A percentile compares a stretch with the other conserved stretches of the same genome.
These are phyloP conservation scores for Vulpes vulpes DNA, from an alignment of 2,113 vertebrate species.

Conservation along the genomic window DNA sequence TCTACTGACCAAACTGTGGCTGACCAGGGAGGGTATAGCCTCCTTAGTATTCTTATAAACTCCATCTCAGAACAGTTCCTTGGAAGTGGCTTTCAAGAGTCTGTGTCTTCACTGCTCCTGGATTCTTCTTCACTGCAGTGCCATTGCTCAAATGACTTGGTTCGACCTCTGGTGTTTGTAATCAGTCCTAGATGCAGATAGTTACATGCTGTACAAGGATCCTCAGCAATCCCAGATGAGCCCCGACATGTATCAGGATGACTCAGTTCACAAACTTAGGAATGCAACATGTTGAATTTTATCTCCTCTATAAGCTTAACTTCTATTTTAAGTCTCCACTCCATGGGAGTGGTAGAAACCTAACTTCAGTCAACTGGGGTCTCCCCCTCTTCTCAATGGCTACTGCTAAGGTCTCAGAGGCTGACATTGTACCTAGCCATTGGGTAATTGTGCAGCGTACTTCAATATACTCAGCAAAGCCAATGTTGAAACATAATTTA, in stretches of 20 bases:
- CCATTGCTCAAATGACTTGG: not conserved
- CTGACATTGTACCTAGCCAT: not conserved
- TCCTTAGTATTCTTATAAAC: not conserved
- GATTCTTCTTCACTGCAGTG: not conserved
- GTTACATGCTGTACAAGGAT: not conserved
- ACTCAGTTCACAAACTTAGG: not conserved
- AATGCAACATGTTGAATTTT: not conserved
- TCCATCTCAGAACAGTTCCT: not conserved
- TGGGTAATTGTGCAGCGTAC: too few species aligned
- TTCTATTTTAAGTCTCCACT: not conserved
- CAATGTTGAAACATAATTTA: not conserved
- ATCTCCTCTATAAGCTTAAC: not conserved
- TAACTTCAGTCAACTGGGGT: not conserved
- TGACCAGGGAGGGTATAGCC: not conserved
- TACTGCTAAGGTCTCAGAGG: not conserved
- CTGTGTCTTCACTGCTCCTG: not conserved
- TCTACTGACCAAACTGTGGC: not conserved
- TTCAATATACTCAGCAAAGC: not conserved
- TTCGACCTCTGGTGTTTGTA: not conserved
- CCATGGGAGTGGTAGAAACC: not conserved
- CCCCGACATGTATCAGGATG: not conserved
- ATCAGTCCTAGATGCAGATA: accelerated
- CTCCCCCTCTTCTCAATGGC: not conserved
- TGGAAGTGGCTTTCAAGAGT: not conserved
- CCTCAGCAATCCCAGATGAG: not conserved